A percentile compares a stretch with the other conserved stretches of the same genome.
phyloP scores from a whole-genome alignment of 2,797 vertebrate species.

The Mycteria americana region DNA sequence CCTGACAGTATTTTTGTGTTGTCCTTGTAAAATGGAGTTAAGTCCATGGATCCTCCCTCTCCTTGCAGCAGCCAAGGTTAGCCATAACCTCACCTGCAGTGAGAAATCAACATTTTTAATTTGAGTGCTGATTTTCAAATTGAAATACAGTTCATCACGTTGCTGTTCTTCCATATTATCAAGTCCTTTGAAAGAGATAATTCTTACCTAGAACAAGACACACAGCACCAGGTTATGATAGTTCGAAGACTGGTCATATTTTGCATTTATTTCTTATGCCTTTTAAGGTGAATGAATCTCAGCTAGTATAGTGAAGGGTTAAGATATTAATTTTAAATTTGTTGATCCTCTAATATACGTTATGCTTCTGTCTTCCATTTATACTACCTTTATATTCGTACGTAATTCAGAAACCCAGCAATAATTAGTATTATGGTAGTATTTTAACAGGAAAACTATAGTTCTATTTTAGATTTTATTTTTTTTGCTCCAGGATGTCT shows the following conservation, averaged over 20 bases:
- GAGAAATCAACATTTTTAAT: constrained; percentile 2
- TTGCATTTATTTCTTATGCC: not conserved
- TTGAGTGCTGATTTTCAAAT: constrained; percentile 9
- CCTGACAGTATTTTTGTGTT: not conserved
- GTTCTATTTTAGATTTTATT: not conserved
- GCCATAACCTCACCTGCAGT: not conserved
- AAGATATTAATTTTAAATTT: not conserved
- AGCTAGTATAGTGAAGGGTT: not conserved
- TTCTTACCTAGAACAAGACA: not conserved
- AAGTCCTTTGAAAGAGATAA: not conserved
- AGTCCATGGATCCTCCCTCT: not conserved
- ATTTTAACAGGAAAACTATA: not conserved
- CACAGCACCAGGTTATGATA: not conserved
- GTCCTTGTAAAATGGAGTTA: constrained; percentile 3
- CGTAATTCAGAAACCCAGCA: not conserved
- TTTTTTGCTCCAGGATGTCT: not conserved
- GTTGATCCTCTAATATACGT: not conserved
- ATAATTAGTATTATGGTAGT: not conserved
- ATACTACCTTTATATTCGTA: not conserved
- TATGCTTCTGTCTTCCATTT: not conserved
- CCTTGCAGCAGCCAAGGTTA: not conserved
- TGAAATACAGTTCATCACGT: not conserved
- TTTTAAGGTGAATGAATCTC: not conserved
- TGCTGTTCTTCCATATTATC: not conserved
- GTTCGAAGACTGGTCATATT: not conserved